Evolutionary conservation across 2,888 invertebrate species (phyloP), one percentile per base, ranked within the genome.

Genomic region (Anarsia innoxiella): DNA sequence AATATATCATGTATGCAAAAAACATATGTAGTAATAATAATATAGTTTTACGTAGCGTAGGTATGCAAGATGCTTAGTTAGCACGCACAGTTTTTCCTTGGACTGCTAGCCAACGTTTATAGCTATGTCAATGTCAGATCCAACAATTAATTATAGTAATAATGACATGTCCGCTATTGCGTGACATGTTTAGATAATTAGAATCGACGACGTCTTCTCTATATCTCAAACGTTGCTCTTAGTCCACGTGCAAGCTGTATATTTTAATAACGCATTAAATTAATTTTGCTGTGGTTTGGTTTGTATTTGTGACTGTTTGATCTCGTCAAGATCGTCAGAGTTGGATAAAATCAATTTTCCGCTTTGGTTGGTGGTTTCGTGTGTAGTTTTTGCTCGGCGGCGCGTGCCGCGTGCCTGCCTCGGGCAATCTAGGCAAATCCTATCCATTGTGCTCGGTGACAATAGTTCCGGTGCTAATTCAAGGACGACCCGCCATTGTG

Each of bases 381-480:
- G 53, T 58, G 51, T 53, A 54, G 64, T 53, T 62, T 64, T 69
- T 61, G 59, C 49, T 53, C 48, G 45, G 41, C 48, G 52, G 62
- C 34, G 34, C 27, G 39, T 36, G 39, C 31, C 69, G 66, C 71
- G 68, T 76, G 73, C 59, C 48, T 49, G 51, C 55, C 46, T 55
- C 49, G 56, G 59, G 59, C 66, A 63, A 66, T 72, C 68, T 71
- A 72, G 71, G 64, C 68, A 70, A 71, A 74, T 72, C 68, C 71
- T 69, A 71, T 59, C 70, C 53, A 78, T 80, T 80, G 77, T 80
- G 69, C 54, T 51, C 68, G 56, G 64, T 62, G 75, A 76, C 76
- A 79, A 76, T 73, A 65, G 72, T 69, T 75, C 73, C 75, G 73
- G 73, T 70, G 73, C 56, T 78, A 72, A 79, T 79, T 79, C 82